These are phyloP conservation scores for Melanotaenia boesemani DNA, from an alignment of 2,797 vertebrate species.

Conservation along the genomic window DNA sequence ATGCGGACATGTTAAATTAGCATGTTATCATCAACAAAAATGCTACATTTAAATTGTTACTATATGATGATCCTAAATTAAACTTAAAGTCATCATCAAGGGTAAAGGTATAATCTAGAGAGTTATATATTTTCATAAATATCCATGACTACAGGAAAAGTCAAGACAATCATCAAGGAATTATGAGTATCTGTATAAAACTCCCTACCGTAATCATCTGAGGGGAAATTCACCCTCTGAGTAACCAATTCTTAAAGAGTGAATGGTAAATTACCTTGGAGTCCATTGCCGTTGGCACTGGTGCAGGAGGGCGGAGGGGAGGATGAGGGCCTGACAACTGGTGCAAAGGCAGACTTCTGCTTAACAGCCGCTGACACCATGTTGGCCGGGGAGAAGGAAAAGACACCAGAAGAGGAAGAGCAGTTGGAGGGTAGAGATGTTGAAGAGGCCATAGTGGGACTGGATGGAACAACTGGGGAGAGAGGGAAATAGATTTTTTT, in stretches of 20 bases:
- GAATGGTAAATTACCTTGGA: constrained; percentile 90
- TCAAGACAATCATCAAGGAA: background rate
- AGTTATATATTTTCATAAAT: too few relatives aligned
- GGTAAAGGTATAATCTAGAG: too few relatives aligned
- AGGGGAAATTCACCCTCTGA: constrained; percentile 10
- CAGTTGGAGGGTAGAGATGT: constrained; percentile 98
- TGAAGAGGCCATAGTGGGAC: constrained; percentile 98
- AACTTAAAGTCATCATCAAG: background rate
- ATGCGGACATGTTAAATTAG: background rate
- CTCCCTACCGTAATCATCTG: constrained; percentile 3
- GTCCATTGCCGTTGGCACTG: constrained; percentile 96
- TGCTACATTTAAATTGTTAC: background rate
- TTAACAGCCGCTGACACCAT: constrained; percentile 99
- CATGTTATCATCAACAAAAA: background rate
- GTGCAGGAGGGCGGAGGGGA: constrained; percentile 97
- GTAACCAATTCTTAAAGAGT: constrained; percentile 13
- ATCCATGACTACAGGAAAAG: background rate
- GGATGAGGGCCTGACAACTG: constrained; percentile 95
- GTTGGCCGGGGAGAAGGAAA: constrained; percentile 99
- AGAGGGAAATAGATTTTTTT: background rate
- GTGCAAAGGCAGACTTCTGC: constrained; percentile 98
- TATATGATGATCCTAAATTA: background rate
- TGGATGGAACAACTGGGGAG: constrained; percentile 91
- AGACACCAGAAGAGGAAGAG: constrained; percentile 97
- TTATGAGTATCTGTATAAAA: background rate